Conservation (phyloP, 2,797 vertebrate species). For the Pseudochromis fuscus region DNA sequence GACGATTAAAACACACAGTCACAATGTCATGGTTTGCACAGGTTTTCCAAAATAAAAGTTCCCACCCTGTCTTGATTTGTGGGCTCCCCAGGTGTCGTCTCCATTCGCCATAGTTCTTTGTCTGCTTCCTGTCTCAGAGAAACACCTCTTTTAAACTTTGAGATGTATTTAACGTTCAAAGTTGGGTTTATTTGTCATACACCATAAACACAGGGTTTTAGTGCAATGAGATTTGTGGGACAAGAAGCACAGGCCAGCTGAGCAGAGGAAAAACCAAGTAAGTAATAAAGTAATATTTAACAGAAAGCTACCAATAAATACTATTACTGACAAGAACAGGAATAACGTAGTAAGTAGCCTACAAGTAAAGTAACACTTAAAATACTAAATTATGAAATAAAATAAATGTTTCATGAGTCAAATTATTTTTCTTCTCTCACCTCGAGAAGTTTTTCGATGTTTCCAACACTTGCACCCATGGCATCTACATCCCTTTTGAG, state of each 20-base stretch:
- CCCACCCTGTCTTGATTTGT: constrained; percentile 38
- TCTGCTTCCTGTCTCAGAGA: constrained; percentile 55
- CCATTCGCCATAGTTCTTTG: constrained; percentile 39
- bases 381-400: too few species aligned
- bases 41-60: constrained; percentile 1
- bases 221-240: too few species aligned
- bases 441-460: rapidly evolving
- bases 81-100: constrained; percentile 35
- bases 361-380: too few species aligned
- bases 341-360: too few species aligned
- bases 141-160: constrained; percentile 23
- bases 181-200: too few species aligned
- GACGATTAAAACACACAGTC: not conserved
- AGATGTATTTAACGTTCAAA: too few species aligned
- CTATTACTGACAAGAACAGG: too few species aligned
- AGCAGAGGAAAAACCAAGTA: too few species aligned
- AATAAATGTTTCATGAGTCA: not conserved
- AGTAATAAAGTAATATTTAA: too few species aligned
- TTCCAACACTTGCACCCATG: rapidly evolving
- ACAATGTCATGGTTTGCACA: not conserved
- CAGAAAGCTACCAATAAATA: too few species aligned
- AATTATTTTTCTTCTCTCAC: constrained; percentile 66
- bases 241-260: too few species aligned
- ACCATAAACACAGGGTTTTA: too few species aligned
- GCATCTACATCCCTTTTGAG: not conserved